Evolutionary conservation across 2,888 invertebrate species (phyloP).

Genomic region (Coenonympha arcania): DNA sequence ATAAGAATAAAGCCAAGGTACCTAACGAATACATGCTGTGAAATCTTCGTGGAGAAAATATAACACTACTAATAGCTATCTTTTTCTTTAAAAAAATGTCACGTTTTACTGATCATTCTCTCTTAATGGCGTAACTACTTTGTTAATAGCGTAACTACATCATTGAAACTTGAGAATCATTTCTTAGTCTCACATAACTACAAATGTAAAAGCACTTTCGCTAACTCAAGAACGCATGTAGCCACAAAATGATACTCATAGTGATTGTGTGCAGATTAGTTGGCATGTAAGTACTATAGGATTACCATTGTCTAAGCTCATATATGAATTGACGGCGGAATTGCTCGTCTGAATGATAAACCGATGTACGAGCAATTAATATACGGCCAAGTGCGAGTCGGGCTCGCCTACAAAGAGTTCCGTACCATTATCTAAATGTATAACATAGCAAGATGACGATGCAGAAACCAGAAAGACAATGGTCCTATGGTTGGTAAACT

Average conservation of each 20-base stretch:
- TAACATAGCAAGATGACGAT: no score
- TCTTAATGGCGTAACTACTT: no score
- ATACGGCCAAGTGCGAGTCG: neutral
- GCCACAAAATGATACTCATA: constrained; percentile 42
- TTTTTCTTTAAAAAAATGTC: no score
- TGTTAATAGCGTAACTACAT: constrained; percentile 3
- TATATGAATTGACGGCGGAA: constrained; percentile 9
- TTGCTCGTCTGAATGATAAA: constrained; percentile 12
- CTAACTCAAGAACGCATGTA: constrained; percentile 42
- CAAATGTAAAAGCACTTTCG: constrained; percentile 59
- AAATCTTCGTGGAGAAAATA: no score
- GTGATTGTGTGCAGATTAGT: constrained; percentile 59
- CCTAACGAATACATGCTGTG: no score
- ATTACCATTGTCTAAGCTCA: constrained; percentile 29
- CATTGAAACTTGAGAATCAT: constrained; percentile 12
- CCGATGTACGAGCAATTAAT: neutral
- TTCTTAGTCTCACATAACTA: constrained; percentile 44
- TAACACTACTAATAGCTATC: no score
- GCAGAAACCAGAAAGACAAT: no score
- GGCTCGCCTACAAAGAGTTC: no score
- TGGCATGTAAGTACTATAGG: constrained; percentile 29
- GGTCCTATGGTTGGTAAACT: no score
- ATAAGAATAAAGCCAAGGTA: no score
- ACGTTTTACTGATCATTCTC: no score
- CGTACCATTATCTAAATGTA: no score